Conservation (phyloP, 2,888 invertebrate genomes). For the Amiota minor region DNA sequence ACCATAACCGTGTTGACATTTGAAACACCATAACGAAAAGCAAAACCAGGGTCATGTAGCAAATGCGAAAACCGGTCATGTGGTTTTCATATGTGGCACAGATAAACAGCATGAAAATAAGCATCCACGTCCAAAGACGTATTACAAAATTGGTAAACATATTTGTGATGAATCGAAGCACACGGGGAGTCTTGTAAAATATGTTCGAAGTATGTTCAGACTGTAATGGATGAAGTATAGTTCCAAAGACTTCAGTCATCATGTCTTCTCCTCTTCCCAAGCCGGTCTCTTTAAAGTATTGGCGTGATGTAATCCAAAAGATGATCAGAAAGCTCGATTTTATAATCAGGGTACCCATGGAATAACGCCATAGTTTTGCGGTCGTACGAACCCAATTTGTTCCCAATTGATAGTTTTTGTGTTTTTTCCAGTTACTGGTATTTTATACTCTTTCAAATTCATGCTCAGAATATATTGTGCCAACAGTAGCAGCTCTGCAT, state of each 20-base stretch:
- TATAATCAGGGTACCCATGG: conserved; percentile 83
- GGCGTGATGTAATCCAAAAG: conserved; percentile 96
- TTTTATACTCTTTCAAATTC: conserved; percentile 85
- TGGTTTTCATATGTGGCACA: conserved; percentile 92
- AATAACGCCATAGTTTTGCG: conserved; percentile 73
- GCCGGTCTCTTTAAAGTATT: conserved; percentile 88
- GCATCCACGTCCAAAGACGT: conserved; percentile 96
- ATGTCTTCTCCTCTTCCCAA: conserved; percentile 20
- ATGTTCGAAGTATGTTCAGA: conserved; percentile 43
- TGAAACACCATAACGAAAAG: conserved; percentile 94
- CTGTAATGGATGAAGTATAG: conserved; percentile 66
- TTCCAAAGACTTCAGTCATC: conserved; percentile 47
- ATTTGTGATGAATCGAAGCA: conserved; percentile 74
- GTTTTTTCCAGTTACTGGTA: conserved; percentile 80
- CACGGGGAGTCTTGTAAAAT: conserved; percentile 45
- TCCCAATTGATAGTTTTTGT: conserved; percentile 78
- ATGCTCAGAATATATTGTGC: conserved; percentile 92
- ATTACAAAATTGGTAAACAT: conserved; percentile 83
- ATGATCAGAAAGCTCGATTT: conserved; percentile 90
- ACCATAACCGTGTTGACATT: conserved; percentile 92
- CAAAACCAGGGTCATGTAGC: conserved; percentile 96
- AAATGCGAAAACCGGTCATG: conserved; percentile 95
- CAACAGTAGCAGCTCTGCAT: conserved; percentile 89
- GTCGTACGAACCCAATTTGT: conserved; percentile 88
- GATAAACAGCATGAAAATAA: conserved; percentile 92